These are phyloP conservation scores for Cantharis lateralis DNA, from an alignment of 2,888 invertebrate genomes.

Conservation along the genomic window DNA sequence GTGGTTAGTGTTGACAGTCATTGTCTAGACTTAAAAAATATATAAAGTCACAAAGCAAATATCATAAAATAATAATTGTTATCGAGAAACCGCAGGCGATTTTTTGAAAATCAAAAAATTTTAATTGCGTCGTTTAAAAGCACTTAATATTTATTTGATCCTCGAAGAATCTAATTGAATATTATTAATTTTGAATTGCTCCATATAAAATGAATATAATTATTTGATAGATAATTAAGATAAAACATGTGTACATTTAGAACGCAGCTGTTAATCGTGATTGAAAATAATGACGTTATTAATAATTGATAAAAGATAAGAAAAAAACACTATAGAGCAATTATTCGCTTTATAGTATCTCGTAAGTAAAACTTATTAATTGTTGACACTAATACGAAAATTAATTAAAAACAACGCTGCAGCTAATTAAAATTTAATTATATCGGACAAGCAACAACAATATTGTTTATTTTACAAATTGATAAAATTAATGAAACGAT, in stretches of 20 bases:
- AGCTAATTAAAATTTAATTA: not conserved
- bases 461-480: not conserved
- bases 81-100: not conserved
- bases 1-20: constrained; percentile 33
- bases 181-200: constrained; percentile 10
- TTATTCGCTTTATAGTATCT: not conserved
- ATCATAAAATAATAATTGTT: not conserved
- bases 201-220: constrained; percentile 5
- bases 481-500: not conserved
- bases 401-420: not conserved
- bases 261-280: not conserved
- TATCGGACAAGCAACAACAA: not conserved
- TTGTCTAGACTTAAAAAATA: constrained; percentile 30
- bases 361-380: not conserved
- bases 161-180: not conserved
- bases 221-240: constrained; percentile 13
- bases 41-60: constrained; percentile 22
- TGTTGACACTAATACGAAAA: not conserved
- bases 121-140: not conserved
- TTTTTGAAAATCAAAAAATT: not conserved
- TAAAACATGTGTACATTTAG: not conserved
- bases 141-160: not conserved
- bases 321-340: not conserved
- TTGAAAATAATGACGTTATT: not conserved
- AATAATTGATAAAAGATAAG: not conserved